These are phyloP conservation scores for Arnoldichthys spilopterus DNA, from an alignment of 2,797 vertebrate species.

Conservation along the genomic window DNA sequence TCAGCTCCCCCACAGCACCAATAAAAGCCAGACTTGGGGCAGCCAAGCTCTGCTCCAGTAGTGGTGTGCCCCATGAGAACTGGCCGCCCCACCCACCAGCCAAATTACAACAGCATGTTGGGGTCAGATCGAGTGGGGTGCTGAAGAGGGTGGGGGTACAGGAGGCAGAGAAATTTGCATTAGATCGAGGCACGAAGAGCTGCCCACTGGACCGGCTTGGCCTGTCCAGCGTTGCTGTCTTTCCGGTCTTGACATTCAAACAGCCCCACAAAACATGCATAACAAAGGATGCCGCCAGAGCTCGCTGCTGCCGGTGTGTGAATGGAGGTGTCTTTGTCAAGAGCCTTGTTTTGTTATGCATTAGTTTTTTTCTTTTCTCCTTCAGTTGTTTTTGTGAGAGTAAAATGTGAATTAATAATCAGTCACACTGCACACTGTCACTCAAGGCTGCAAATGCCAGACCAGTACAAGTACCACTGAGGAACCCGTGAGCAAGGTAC, in stretches of 20 bases:
- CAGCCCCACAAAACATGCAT: slow-evolving; percentile 65
- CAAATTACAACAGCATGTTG: slow-evolving; percentile 71
- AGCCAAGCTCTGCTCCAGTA: slow-evolving; percentile 35
- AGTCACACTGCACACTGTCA: no score
- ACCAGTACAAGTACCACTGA: no score
- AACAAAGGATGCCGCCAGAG: slow-evolving; percentile 66
- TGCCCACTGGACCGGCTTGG: not conserved
- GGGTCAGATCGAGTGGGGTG: slow-evolving; percentile 41
- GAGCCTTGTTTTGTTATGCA: slow-evolving; percentile 10
- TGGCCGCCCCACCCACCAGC: slow-evolving; percentile 52
- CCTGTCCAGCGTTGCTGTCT: not conserved
- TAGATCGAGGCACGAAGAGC: slow-evolving; percentile 9
- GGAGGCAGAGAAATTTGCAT: slow-evolving; percentile 35
- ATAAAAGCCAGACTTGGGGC: slow-evolving; percentile 54
- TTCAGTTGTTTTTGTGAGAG: slow-evolving; percentile 44
- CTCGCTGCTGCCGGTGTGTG: slow-evolving; percentile 68
- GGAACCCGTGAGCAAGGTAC: no score
- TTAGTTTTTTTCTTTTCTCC: slow-evolving; percentile 25
- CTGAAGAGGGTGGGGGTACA: slow-evolving; percentile 19
- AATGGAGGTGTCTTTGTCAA: slow-evolving; percentile 59
- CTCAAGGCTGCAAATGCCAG: no score
- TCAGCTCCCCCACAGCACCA: slow-evolving; percentile 48
- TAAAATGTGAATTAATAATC: not conserved
- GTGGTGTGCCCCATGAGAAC: slow-evolving; percentile 12
- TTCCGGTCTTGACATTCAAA: slow-evolving; percentile 55